Conservation (phyloP, 1,140 invertebrate species). For the Polypedilum pembai region DNA sequence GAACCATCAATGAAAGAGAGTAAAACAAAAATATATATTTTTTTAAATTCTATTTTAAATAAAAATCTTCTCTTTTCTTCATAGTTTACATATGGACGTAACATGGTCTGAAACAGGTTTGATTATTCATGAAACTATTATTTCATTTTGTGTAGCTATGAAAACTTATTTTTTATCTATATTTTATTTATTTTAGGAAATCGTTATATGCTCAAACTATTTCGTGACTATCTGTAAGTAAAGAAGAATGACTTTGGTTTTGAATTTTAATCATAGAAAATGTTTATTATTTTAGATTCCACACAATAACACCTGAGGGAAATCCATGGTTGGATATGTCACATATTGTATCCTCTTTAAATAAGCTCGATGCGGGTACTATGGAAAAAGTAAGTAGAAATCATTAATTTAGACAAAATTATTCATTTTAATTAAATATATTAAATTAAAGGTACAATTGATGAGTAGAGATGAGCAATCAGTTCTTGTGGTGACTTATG, state of each 20-base stretch:
- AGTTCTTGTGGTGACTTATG: constrained; percentile 87
- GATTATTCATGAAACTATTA: not conserved
- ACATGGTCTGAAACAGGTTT: constrained; percentile 83
- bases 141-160: too few species aligned
- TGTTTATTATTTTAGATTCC: constrained; percentile 53
- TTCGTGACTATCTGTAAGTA: constrained; percentile 77
- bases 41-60: too few species aligned
- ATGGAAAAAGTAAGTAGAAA: constrained; percentile 64
- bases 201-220: constrained; percentile 95
- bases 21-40: constrained; percentile 38
- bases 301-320: constrained; percentile 85
- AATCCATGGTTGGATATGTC: constrained; percentile 93
- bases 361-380: constrained; percentile 86
- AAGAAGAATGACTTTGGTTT: not conserved
- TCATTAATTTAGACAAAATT: not conserved
- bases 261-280: not conserved
- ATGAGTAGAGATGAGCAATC: constrained; percentile 95
- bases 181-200: constrained; percentile 54
- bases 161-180: too few species aligned
- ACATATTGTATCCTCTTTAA: constrained; percentile 88
- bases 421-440: not conserved
- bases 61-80: constrained; percentile 32
- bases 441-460: constrained; percentile 69
- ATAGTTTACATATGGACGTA: constrained; percentile 80
- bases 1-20: constrained; percentile 89